Evolutionary conservation across 37 sponge, comb jelly and placozoan genomes (phyloP), one percentile per base, ranked within the genome.

Genomic region (Tethya wilhelma): DNA sequence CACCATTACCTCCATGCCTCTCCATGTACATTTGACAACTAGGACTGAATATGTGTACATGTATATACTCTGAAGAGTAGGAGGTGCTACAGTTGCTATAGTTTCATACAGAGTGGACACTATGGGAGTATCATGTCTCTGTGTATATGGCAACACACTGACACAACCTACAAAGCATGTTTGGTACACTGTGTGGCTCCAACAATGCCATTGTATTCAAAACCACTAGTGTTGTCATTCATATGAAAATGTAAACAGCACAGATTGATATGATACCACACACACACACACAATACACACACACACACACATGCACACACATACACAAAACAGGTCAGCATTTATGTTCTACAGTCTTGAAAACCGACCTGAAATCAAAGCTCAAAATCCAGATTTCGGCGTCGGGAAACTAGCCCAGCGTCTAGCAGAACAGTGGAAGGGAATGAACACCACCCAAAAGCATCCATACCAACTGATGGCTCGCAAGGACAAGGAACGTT

Each of bases 261-360:
- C 55, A 19, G 9, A 19, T 9, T 49, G 14, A 14, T 9, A 19
- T 9, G 55, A 9, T 49, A n/a, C n/a, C n/a, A n/a, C n/a, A n/a
- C n/a, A n/a, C n/a, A n/a, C n/a, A n/a, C n/a, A n/a, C n/a, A n/a
- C n/a, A n/a, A n/a, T n/a, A n/a, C n/a, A n/a, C n/a, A n/a, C 41
- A 20, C 70, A 38, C 44, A 38, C 23, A 32, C 65, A 78, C 53
- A 45, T 38, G 23, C 67, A 31, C 79, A 78, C 79, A 45, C 56
- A 55, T 59, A 79, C 59, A 25, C 64, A 41, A 37, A 17, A 0
- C 73, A 93, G 93, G 89, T 93, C 96, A 12, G 96, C 87, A 7
- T 96, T 96, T 56, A 89, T 96, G 91, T 90, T 86, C 63, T 96
- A 86, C 36, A 91, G 94, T 63, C 46, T 79, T 28, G 82, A 83